These are phyloP conservation scores for Tipula unca DNA, from an alignment of 2,888 invertebrate species.

Conservation along the genomic window DNA sequence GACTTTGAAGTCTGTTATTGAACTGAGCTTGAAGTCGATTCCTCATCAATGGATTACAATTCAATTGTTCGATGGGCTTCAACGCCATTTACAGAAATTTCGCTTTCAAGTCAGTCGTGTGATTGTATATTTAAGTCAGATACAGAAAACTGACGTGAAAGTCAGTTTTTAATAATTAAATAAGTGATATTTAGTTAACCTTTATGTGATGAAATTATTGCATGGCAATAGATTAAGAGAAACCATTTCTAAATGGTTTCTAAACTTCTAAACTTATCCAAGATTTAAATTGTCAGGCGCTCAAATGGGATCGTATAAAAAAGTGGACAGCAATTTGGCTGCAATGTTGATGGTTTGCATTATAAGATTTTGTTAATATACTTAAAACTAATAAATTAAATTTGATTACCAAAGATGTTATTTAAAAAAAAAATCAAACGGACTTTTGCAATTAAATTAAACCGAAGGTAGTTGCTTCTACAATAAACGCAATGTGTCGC, in stretches of 20 bases:
- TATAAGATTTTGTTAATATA: not conserved
- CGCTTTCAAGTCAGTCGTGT: too few species aligned
- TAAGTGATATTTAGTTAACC: too few species aligned
- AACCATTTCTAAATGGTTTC: not conserved
- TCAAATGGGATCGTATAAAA: not conserved
- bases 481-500: not conserved
- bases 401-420: not conserved
- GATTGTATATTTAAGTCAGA: too few species aligned
- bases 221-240: too few species aligned
- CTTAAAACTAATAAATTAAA: not conserved
- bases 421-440: not conserved
- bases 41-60: too few species aligned
- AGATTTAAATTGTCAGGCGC: not conserved
- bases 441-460: not conserved
- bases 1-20: too few species aligned
- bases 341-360: not conserved
- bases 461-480: not conserved
- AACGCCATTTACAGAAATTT: too few species aligned
- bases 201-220: too few species aligned
- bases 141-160: too few species aligned
- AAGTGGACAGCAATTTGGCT: not conserved
- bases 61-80: too few species aligned
- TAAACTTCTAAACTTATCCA: not conserved
- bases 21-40: too few species aligned
- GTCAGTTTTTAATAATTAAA: too few species aligned